A percentile compares a stretch with the other conserved stretches of the same genome.
These are phyloP conservation scores for Philonicus albiceps DNA, from an alignment of 2,888 invertebrate species.

Conservation along the genomic window DNA sequence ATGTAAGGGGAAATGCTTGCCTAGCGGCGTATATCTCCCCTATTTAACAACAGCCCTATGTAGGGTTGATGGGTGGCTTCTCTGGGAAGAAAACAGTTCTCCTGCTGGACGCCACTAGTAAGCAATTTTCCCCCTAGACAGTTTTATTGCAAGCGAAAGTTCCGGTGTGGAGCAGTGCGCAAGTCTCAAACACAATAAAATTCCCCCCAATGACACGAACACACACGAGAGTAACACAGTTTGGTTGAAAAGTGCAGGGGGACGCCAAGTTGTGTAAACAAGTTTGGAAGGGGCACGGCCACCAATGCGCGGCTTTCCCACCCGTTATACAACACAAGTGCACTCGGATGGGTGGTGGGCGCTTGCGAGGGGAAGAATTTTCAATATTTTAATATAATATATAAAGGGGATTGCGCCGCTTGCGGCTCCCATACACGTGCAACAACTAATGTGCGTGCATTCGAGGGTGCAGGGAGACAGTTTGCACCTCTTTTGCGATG, in stretches of 20 bases:
- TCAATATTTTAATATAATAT: not conserved
- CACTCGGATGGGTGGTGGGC: not conserved
- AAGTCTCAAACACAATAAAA: not conserved
- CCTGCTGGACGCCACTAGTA: not conserved
- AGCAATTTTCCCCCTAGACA: not conserved
- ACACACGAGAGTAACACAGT: not conserved
- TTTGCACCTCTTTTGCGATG: not conserved
- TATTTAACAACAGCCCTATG: not conserved
- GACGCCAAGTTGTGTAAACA: not conserved
- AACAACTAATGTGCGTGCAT: not conserved
- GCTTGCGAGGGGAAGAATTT: not conserved
- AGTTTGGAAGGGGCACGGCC: not conserved
- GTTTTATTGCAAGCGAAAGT: not conserved
- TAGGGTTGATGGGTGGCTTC: not conserved
- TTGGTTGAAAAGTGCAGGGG: not conserved
- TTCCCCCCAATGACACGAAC: not conserved
- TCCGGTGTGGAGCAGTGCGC: not conserved
- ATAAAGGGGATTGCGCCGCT: not conserved
- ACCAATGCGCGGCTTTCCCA: not conserved
- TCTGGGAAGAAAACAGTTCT: not conserved
- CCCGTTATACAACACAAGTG: not conserved
- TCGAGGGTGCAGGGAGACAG: constrained; percentile 12
- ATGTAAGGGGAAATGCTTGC: not conserved
- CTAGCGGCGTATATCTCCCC: not conserved
- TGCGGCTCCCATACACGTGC: not conserved